Evolutionary conservation across 1,140 invertebrate species (phyloP).

Genomic region (Babylonia areolata): DNA sequence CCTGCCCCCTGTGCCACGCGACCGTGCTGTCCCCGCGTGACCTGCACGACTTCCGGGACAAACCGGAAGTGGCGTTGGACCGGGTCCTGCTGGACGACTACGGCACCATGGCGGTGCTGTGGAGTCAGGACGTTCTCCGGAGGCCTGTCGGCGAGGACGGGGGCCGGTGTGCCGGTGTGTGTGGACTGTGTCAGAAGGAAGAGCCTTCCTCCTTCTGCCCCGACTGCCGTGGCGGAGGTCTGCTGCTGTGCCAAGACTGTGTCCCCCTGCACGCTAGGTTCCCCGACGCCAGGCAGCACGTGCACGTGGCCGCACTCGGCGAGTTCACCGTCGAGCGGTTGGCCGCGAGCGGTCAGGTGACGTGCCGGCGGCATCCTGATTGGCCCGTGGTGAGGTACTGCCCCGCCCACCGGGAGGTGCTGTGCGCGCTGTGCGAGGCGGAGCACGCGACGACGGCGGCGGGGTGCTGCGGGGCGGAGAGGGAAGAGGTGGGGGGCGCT

Average conservation of each 20-base stretch:
- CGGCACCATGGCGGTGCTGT: not conserved
- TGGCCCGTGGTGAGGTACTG: not conserved
- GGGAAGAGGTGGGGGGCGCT: not conserved
- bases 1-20: not conserved
- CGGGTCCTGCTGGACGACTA: not conserved
- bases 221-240: not conserved
- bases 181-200: not conserved
- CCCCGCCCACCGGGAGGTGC: not conserved
- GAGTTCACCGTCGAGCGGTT: not conserved
- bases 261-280: not conserved
- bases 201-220: not conserved
- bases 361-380: not conserved
- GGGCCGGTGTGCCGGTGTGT: not conserved
- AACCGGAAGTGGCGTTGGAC: not conserved
- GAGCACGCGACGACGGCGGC: not conserved
- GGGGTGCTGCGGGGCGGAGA: not conserved
- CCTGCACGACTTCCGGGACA: not conserved
- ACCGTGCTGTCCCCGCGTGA: not conserved
- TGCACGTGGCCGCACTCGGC: not conserved
- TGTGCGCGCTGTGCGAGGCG: not conserved
- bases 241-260: not conserved
- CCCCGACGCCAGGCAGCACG: not conserved
- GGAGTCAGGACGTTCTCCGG: not conserved
- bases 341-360: not conserved
- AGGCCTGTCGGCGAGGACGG: too few species aligned